Evolutionary conservation across 2,113 vertebrate species (phyloP).

Genomic region (Anolis carolinensis): DNA sequence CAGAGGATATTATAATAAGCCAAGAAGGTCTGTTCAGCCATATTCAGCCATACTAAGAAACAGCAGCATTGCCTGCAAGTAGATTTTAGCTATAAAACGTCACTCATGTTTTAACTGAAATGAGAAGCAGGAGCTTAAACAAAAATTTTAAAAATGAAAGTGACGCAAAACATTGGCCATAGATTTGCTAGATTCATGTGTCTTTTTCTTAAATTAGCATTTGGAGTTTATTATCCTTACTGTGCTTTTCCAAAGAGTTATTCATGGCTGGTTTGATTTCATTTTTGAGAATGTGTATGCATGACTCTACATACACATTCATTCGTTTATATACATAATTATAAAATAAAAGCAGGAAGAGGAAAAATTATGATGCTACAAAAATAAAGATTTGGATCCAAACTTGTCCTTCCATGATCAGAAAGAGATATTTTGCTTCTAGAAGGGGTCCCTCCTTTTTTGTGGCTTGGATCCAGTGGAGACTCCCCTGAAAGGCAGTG

Average conservation of each 20-base stretch:
- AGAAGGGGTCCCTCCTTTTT: not conserved
- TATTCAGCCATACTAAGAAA: constrained; percentile 55
- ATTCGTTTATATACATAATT: constrained; percentile 50
- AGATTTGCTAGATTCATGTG: constrained; percentile 43
- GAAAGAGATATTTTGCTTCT: not conserved
- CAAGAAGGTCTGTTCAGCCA: constrained; percentile 58
- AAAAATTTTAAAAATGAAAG: constrained; percentile 70
- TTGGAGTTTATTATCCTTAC: constrained; percentile 25
- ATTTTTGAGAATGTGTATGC: constrained; percentile 40
- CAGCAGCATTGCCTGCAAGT: constrained; percentile 61
- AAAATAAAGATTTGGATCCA: no score
- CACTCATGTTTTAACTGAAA: constrained; percentile 68
- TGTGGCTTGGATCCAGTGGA: not conserved
- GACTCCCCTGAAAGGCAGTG: not conserved
- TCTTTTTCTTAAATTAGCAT: constrained; percentile 44
- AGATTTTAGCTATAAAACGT: constrained; percentile 64
- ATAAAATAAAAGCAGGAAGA: constrained; percentile 35
- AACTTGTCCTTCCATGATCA: not conserved
- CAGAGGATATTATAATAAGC: constrained; percentile 59
- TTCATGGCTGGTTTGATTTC: constrained; percentile 61
- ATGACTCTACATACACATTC: constrained; percentile 48
- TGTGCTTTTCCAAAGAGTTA: constrained; percentile 12
- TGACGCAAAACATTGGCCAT: constrained; percentile 59
- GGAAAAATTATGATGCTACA: constrained; percentile 54
- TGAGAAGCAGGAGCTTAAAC: constrained; percentile 57